Evolutionary conservation across 2,888 invertebrate species (phyloP).

Genomic region (Macrophya alboannulata): DNA sequence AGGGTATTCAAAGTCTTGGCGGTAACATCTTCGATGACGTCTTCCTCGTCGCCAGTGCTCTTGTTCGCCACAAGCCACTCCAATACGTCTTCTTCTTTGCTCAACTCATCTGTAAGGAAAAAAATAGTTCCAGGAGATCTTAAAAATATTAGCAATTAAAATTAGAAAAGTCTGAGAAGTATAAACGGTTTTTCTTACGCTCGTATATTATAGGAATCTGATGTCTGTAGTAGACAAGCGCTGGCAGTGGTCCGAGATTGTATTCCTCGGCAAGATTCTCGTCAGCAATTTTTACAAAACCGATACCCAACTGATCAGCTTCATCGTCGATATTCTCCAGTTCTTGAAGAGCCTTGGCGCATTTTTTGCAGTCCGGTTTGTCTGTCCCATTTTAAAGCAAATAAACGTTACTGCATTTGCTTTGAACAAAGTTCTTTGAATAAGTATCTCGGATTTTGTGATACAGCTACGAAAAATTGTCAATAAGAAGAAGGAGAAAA

Average conservation of each 20-base stretch:
- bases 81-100: slow-evolving; percentile 94
- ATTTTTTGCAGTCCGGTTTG: slow-evolving; percentile 96
- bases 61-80: slow-evolving; percentile 97
- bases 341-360: slow-evolving; percentile 94
- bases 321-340: slow-evolving; percentile 97
- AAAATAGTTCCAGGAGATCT: background rate
- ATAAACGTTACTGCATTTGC: slow-evolving; percentile 58
- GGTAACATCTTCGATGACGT: slow-evolving; percentile 97
- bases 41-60: slow-evolving; percentile 96
- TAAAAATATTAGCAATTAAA: slow-evolving; percentile 1
- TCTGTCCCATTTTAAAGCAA: slow-evolving; percentile 84
- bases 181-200: slow-evolving; percentile 83
- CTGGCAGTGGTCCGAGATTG: slow-evolving; percentile 93
- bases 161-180: background rate
- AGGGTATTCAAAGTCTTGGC: slow-evolving; percentile 93
- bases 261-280: slow-evolving; percentile 95
- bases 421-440: background rate
- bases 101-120: slow-evolving; percentile 87
- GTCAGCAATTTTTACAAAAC: slow-evolving; percentile 97
- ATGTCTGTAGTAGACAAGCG: slow-evolving; percentile 95
- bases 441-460: background rate
- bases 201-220: slow-evolving; percentile 97
- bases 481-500: background rate
- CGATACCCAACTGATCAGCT: slow-evolving; percentile 96
- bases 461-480: background rate